Evolutionary conservation across 2,888 invertebrate genomes (phyloP).

Genomic region (Zaprionus obscuricornis): DNA sequence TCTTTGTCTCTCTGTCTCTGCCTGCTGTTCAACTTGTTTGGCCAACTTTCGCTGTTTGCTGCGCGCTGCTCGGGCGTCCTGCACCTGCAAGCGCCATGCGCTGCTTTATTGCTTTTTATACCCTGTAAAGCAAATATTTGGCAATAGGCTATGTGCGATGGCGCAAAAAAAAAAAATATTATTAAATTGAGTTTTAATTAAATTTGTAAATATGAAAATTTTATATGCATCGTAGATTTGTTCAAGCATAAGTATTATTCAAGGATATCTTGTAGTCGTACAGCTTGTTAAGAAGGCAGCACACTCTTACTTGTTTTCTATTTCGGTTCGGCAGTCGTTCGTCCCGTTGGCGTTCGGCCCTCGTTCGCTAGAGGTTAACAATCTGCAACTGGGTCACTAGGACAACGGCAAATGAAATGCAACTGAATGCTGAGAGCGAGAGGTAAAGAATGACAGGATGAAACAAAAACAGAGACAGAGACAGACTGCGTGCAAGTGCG

Average conservation of each 20-base stretch:
- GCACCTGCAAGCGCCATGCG: constrained; percentile 24
- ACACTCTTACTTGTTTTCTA: constrained; percentile 56
- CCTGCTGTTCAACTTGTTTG: constrained; percentile 18
- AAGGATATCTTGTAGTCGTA: neutral
- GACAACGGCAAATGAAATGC: constrained; percentile 74
- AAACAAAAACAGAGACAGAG: constrained; percentile 9
- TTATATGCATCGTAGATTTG: too few species aligned
- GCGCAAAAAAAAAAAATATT: neutral
- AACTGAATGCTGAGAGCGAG: constrained; percentile 42
- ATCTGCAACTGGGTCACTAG: constrained; percentile 83
- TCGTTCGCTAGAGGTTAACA: constrained; percentile 79
- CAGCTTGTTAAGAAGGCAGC: neutral
- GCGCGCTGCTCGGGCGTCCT: constrained; percentile 33
- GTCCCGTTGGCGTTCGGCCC: constrained; percentile 16
- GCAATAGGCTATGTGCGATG: too few species aligned
- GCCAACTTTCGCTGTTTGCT: constrained; percentile 49
- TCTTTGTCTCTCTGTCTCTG: neutral
- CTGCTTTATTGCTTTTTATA: constrained; percentile 23
- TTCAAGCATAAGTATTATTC: too few species aligned
- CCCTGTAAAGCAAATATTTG: too few species aligned
- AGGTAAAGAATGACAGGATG: constrained; percentile 1
- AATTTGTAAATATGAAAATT: too few species aligned
- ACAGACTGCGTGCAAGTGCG: constrained; percentile 4
- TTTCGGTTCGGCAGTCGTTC: constrained; percentile 47
- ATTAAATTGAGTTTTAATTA: too few species aligned